These are phyloP conservation scores for Lithophane semibrunnea DNA, from an alignment of 2,888 invertebrate genomes.

Conservation along the genomic window DNA sequence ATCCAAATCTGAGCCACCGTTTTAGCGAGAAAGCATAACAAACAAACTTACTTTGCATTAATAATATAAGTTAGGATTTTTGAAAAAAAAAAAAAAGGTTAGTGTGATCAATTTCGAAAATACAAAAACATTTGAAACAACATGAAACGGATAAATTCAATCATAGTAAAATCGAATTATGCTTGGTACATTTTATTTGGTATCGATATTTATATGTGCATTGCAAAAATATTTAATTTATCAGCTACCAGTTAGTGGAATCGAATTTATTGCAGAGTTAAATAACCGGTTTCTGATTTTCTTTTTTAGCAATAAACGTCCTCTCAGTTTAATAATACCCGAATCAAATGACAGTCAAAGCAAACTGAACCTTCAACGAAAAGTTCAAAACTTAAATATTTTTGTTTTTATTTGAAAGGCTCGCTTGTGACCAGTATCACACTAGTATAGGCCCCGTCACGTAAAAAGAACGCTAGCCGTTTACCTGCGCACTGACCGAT, in stretches of 20 bases:
- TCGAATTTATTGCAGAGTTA: slow-evolving; percentile 24
- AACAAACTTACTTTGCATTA: no score
- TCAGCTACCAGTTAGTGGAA: slow-evolving; percentile 34
- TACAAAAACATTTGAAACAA: slow-evolving; percentile 19
- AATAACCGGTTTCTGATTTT: slow-evolving; percentile 19
- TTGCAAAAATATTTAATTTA: slow-evolving; percentile 46
- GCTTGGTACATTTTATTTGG: slow-evolving; percentile 30
- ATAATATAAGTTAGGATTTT: not conserved
- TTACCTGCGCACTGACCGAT: no score
- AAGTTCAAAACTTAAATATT: not conserved
- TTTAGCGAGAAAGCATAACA: no score
- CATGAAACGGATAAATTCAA: slow-evolving; percentile 35
- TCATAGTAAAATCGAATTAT: slow-evolving; percentile 40
- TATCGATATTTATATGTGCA: slow-evolving; percentile 28
- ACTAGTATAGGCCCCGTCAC: no score
- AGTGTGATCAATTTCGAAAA: not conserved
- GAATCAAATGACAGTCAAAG: not conserved
- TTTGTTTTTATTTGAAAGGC: not conserved
- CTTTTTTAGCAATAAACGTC: slow-evolving; percentile 21
- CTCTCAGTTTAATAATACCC: not conserved
- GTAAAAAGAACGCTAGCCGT: no score
- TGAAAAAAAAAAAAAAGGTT: slow-evolving; percentile 8
- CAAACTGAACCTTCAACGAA: not conserved
- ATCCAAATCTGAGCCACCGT: no score
- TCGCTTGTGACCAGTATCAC: not conserved